phyloP scores from a whole-genome alignment of 37 sponge, comb jelly and placozoan genomes.

The Agelas oroides region DNA sequence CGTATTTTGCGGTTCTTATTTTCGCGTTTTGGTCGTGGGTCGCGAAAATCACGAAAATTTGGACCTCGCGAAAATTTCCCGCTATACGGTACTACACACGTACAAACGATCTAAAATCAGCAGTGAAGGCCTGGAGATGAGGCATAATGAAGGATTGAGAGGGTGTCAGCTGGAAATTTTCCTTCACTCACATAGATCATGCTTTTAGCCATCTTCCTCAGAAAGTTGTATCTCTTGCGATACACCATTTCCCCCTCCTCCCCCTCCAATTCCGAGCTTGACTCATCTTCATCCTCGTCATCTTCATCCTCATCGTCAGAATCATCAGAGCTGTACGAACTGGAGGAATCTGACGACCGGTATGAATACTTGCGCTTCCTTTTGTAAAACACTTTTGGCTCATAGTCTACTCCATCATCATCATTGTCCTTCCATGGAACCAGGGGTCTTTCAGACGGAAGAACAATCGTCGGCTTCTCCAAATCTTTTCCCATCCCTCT shows the following conservation, averaged over 20 bases:
- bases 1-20: too few species aligned
- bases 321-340: too few species aligned
- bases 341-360: slow-evolving; percentile 9
- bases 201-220: slow-evolving; percentile 55
- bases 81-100: too few species aligned
- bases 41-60: too few species aligned
- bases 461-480: background rate
- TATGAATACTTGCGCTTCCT: slow-evolving; percentile 10
- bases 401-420: background rate
- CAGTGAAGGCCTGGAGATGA: too few species aligned
- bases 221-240: slow-evolving; percentile 43
- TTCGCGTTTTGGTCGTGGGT: too few species aligned
- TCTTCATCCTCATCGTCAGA: background rate
- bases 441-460: background rate
- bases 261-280: slow-evolving; percentile 25
- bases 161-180: too few species aligned
- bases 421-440: background rate
- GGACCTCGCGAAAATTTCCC: too few species aligned
- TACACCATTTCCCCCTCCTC: slow-evolving; percentile 30
- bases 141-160: too few species aligned
- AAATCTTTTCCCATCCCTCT: background rate
- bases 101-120: too few species aligned
- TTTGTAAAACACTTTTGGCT: slow-evolving; percentile 5
- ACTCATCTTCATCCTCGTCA: background rate
- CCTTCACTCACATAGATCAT: slow-evolving; percentile 65